Evolutionary conservation across 1,140 invertebrate genomes (phyloP), one percentile per base, ranked within the genome.

Genomic region (Drosophila insularis): DNA sequence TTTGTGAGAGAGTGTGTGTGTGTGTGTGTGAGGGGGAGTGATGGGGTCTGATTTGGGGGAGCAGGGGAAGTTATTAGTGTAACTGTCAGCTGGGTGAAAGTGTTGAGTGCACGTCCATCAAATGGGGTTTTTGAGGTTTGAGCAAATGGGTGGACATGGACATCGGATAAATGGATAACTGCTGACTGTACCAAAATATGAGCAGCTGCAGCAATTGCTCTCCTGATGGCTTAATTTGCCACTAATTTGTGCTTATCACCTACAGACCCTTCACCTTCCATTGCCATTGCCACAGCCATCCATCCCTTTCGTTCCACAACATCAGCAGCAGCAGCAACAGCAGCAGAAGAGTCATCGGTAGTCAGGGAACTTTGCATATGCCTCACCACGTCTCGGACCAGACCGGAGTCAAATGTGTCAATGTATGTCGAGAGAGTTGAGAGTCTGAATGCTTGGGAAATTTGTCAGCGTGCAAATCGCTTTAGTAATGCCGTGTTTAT

Each of bases 51-150:
- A 31, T 7, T 14, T 37, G 55, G 21, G 50, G 43, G 61, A 40
- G 14, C 8, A 32, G 19, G 46, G 67, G 17, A 63, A 61, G 79
- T 86, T 87, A 86, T 86, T 87, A 87, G 78, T 87, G 82, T 81
- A 87, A 81, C 82, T 86, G 81, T 87, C 79, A 87, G 75, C 71
- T 75, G 79, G 69, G 74, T 53, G 68, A 86, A 86, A 87, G 79
- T 86, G 81, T 86, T 86, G 81, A 86, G 81, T 86, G 82, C 71
- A 74, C 82, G 81, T 86, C 81, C 77, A 81, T 86, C 81, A 87
- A 86, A 75, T 69, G 63, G 62, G 71, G 81, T 80, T 74, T 27
- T 53, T 69, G 74, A 63, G 81, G 80, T 71, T 67, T 27, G 10
- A 31, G 11, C 17, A 21, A 4, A n/a, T 14, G 17, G 46, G 21